Evolutionary conservation across 2,797 vertebrate species (phyloP).

Genomic region (Zonotrichia albicollis): DNA sequence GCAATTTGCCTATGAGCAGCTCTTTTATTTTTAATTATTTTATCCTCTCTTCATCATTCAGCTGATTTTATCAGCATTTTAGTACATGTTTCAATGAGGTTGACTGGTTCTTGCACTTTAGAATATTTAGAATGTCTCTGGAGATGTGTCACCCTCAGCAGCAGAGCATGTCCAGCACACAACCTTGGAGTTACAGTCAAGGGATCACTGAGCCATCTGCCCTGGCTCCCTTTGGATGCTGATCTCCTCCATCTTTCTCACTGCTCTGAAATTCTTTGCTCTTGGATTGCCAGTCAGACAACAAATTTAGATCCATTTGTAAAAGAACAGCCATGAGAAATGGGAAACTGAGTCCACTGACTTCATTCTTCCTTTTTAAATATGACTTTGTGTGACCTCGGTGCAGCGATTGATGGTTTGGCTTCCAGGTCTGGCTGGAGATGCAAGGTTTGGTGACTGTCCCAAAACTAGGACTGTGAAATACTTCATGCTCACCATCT

Average conservation of each 20-base stretch:
- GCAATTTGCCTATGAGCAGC: not conserved
- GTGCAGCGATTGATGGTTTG: not conserved
- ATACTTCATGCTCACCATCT: not conserved
- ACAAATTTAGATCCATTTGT: not conserved
- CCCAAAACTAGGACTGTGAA: not conserved
- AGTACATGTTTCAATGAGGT: not conserved
- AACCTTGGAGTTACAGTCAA: not conserved
- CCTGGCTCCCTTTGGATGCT: not conserved
- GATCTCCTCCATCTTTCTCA: not conserved
- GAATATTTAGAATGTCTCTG: not conserved
- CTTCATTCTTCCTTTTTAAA: not conserved
- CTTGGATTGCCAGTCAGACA: not conserved
- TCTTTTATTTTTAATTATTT: too few species aligned
- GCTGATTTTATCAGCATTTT: not conserved
- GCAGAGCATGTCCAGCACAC: accelerated
- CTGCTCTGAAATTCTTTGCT: not conserved
- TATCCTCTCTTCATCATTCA: not conserved
- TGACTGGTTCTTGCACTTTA: not conserved
- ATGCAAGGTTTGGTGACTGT: not conserved
- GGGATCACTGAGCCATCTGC: not conserved
- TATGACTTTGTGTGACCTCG: not conserved
- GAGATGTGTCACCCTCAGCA: not conserved
- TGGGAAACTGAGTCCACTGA: not conserved
- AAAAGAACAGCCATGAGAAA: not conserved
- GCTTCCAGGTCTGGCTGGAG: not conserved